These are phyloP conservation scores for Iguana delicatissima DNA, from an alignment of 2,797 vertebrate species.

Conservation along the genomic window DNA sequence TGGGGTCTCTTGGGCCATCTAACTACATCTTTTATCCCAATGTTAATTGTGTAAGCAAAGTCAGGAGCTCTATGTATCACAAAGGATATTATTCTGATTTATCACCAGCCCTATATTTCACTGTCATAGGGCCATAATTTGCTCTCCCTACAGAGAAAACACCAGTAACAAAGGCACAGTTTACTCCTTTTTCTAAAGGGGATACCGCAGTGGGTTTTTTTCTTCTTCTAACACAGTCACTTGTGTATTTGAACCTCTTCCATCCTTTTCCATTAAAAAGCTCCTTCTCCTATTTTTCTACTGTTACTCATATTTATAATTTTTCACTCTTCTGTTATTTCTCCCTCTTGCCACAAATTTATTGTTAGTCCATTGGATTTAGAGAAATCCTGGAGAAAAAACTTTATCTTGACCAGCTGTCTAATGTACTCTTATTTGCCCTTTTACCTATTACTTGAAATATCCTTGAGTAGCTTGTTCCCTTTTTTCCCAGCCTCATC, in stretches of 20 bases:
- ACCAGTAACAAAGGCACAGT: background rate
- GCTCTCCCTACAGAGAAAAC: slow-evolving; percentile 32
- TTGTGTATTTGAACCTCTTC: background rate
- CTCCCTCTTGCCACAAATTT: too few relatives aligned
- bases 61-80: background rate
- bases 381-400: too few relatives aligned
- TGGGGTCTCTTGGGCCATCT: background rate
- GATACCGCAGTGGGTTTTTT: background rate
- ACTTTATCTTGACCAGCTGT: too few relatives aligned
- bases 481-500: too few relatives aligned
- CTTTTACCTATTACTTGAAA: too few relatives aligned
- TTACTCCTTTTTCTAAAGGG: background rate
- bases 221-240: background rate
- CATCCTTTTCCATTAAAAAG: background rate
- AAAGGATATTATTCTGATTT: slow-evolving; percentile 38
- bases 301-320: background rate
- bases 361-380: too few relatives aligned
- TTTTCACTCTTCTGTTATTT: too few relatives aligned
- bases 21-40: background rate
- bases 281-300: background rate
- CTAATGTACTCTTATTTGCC: too few relatives aligned
- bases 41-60: background rate
- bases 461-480: too few relatives aligned
- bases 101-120: background rate
- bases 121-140: slow-evolving; percentile 16